These are phyloP conservation scores for Conus betulinus DNA, from an alignment of 1,140 invertebrate species.

Conservation along the genomic window DNA sequence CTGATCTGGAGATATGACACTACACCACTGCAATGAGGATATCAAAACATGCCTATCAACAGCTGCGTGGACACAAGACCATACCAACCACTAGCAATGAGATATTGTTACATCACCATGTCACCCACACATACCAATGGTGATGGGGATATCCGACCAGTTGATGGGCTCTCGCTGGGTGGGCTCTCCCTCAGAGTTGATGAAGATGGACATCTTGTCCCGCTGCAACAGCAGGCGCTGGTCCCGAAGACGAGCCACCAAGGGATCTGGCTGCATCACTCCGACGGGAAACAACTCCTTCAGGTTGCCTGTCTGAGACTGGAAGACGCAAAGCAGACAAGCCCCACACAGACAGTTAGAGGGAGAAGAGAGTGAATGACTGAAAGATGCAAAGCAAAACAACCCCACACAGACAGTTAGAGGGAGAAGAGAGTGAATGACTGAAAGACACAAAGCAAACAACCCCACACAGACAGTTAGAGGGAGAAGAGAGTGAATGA, in stretches of 20 bases:
- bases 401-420: too few species aligned
- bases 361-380: neutral
- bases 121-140: conserved; percentile 79
- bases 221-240: conserved; percentile 86
- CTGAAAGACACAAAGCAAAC: neutral
- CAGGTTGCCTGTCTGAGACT: conserved; percentile 77
- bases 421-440: neutral
- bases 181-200: conserved; percentile 84
- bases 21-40: too few species aligned
- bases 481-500: too few species aligned
- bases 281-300: conserved; percentile 91
- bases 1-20: too few species aligned
- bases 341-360: too few species aligned
- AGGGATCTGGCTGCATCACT: conserved; percentile 87
- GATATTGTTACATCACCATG: too few species aligned
- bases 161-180: conserved; percentile 84
- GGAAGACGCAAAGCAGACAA: neutral
- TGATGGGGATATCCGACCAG: conserved; percentile 88
- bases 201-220: conserved; percentile 89
- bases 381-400: neutral
- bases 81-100: too few species aligned
- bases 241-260: conserved; percentile 85
- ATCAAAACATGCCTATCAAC: too few species aligned
- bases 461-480: too few species aligned
- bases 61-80: too few species aligned